Evolutionary conservation across 1,140 invertebrate species (phyloP).

Genomic region (Lucilia sericata): DNA sequence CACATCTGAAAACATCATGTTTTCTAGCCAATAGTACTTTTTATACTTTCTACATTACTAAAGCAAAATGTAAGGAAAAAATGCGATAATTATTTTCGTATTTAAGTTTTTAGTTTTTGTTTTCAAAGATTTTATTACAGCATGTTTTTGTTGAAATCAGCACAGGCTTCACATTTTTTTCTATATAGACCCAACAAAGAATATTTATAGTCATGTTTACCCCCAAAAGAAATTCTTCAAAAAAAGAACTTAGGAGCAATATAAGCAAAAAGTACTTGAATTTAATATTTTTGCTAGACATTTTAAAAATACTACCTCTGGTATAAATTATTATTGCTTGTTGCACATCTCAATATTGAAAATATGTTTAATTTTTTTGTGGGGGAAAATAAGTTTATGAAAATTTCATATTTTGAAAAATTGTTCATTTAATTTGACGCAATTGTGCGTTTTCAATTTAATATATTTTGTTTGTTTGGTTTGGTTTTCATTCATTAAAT

Average conservation of each 20-base stretch:
- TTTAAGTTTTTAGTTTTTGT: background rate
- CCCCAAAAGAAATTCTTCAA: background rate
- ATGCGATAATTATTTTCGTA: background rate
- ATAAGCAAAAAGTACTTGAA: background rate
- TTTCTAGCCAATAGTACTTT: background rate
- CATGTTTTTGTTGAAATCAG: background rate
- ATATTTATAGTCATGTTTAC: background rate
- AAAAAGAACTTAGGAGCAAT: background rate
- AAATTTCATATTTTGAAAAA: background rate
- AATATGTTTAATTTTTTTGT: background rate
- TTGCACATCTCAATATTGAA: background rate
- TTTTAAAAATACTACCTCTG: background rate
- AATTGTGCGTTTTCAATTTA: constrained; percentile 16
- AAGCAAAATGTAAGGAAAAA: background rate
- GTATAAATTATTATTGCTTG: background rate
- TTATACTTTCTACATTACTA: background rate
- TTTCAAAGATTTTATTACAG: background rate
- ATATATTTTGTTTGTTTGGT: background rate
- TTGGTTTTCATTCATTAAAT: background rate
- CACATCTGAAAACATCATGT: background rate
- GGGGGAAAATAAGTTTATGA: background rate
- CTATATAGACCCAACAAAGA: no score
- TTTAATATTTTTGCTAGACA: background rate
- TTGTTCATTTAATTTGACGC: constrained; percentile 3
- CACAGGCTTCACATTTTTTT: background rate